A percentile compares a stretch with the other conserved stretches of the same genome.
These are phyloP conservation scores for Erpornis zantholeuca DNA, from an alignment of 2,113 vertebrate species.

Conservation along the genomic window DNA sequence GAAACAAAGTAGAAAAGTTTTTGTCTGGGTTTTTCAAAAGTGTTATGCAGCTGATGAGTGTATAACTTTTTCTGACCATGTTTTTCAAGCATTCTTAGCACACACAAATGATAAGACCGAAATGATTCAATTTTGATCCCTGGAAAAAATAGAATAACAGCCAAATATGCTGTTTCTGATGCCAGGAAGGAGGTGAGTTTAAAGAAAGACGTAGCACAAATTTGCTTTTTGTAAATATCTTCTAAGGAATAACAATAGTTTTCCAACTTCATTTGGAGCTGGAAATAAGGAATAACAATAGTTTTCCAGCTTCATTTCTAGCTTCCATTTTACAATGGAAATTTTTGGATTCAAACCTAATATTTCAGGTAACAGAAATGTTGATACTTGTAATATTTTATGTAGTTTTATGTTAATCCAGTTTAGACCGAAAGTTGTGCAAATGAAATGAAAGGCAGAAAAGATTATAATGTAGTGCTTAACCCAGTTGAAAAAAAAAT, in stretches of 20 bases:
- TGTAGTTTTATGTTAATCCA: background rate
- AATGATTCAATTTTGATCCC: background rate
- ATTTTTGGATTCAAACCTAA: background rate
- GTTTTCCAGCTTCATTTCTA: background rate
- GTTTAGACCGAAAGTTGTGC: background rate
- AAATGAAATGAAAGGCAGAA: background rate
- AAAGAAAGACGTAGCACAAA: fast-evolving
- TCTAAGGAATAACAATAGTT: background rate
- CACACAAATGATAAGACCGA: background rate
- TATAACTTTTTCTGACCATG: background rate
- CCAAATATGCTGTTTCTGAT: background rate
- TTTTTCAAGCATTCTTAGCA: background rate
- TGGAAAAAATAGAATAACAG: background rate
- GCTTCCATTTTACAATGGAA: background rate
- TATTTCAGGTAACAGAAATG: background rate
- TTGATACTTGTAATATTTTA: background rate
- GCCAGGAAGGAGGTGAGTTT: background rate
- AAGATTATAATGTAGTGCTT: background rate
- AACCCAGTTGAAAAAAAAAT: background rate
- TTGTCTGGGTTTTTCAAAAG: background rate
- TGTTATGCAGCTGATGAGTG: background rate
- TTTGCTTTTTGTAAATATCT: background rate
- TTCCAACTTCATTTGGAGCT: background rate
- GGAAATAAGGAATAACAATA: background rate
- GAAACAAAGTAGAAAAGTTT: background rate